phyloP scores from a whole-genome alignment of 2,888 invertebrate species.

The Chalcis sispes region DNA sequence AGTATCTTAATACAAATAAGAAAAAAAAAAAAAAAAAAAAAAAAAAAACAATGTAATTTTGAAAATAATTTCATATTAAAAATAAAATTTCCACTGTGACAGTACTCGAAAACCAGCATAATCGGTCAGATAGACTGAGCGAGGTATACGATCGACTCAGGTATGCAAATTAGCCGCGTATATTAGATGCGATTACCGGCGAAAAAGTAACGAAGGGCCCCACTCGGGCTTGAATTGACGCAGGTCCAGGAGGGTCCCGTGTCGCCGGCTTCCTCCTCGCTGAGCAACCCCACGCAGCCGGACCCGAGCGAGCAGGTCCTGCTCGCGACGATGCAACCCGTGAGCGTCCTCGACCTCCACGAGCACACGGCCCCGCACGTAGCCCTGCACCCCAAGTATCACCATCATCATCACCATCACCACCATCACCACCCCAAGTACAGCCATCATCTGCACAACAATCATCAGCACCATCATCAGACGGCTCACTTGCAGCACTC shows the following conservation, averaged over 20 bases:
- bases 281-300: slow-evolving; percentile 66
- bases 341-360: slow-evolving; percentile 87
- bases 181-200: neutral
- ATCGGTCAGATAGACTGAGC: neutral
- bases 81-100: neutral
- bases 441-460: slow-evolving; percentile 72
- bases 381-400: slow-evolving; percentile 80
- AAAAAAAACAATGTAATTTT: too few species aligned
- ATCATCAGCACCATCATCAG: slow-evolving; percentile 40
- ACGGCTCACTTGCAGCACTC: slow-evolving; percentile 67
- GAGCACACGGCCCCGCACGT: too few species aligned
- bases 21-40: too few species aligned
- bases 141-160: neutral
- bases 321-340: slow-evolving; percentile 92
- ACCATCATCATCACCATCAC: slow-evolving; percentile 79
- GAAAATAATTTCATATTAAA: neutral
- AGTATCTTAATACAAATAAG: too few species aligned
- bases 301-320: slow-evolving; percentile 74
- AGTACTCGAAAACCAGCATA: slow-evolving; percentile 7
- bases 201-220: neutral
- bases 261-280: slow-evolving; percentile 73
- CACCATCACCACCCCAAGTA: slow-evolving; percentile 76
- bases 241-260: slow-evolving; percentile 73
- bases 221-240: neutral
- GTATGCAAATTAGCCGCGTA: neutral